Base-by-base conservation (phyloP, 1,140 invertebrate species). In the Monomorium pharaonis region DNA sequence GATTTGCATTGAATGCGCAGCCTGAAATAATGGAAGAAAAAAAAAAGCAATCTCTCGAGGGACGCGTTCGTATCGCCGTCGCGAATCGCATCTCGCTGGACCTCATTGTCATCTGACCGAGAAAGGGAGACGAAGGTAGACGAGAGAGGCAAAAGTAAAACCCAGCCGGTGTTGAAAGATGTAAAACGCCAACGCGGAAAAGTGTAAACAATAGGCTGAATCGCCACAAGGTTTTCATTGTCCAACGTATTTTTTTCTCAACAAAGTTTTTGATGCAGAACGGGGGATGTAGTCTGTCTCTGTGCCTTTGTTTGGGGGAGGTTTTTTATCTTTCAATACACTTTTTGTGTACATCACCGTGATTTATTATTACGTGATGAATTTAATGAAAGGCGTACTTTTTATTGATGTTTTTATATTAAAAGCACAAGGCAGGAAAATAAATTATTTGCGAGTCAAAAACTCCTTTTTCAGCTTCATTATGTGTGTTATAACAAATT, bases 191-290 rank as follows among this genome's bases (percentile, higher is more conserved):
- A 72, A 47, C 62, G 47, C 42, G 58, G 27, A 72, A 81, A 88
- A 89, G 49, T 60, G 60, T 30, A 76, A 88, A 88, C 87, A 88
- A 88, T 88, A 67, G 87, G 27, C 24, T 58, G 80, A 74, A 77
- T 88, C 81, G 49, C 21, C 27, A 42, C 24, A 18, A 16, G 58
- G 58, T 62, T 62, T 54, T 12, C 72, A 60, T 54, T 51, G 78
- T 84, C 47, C 54, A 27, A 74, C 76, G 74, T 16, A 63, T 84
- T 78, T 84, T 86, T 49, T 30, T 42, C 60, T 27, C 51, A 27
- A 47, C 30, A 78, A 78, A 65, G 30, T 65, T 65, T 21, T 78
- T 5, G 10, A 44, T 65, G 42, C 44, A 16, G n/a, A 47, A 78
- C 2, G 14, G 10, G 14, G 30, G n/a, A n/a, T n/a, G n/a, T n/a